Conservation (phyloP, 2,888 invertebrate genomes). For the Xestobium rufovillosum region DNA sequence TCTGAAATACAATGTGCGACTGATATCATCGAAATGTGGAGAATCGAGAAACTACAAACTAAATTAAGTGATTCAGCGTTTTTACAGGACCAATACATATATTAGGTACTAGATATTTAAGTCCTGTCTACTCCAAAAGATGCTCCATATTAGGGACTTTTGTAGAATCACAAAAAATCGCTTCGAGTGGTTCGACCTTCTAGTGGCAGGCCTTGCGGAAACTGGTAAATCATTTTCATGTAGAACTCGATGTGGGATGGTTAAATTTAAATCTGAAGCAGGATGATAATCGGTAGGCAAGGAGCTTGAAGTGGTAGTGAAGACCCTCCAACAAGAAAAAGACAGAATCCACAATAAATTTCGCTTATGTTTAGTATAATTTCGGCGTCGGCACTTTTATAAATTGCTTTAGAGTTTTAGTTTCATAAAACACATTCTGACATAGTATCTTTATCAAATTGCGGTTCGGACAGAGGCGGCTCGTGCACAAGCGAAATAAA, state of each 20-base stretch:
- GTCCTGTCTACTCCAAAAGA: too few relatives aligned
- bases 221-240: constrained; percentile 25
- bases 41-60: too few relatives aligned
- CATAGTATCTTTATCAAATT: too few relatives aligned
- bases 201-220: constrained; percentile 13
- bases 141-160: too few relatives aligned
- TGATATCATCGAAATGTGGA: too few relatives aligned
- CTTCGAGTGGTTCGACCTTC: constrained; percentile 9
- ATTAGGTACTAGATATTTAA: too few relatives aligned
- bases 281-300: constrained; percentile 27
- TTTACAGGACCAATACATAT: too few relatives aligned
- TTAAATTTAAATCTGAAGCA: constrained; percentile 30
- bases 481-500: too few relatives aligned
- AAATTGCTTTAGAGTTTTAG: constrained; percentile 25
- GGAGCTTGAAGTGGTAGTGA: constrained; percentile 23
- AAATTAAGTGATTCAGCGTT: too few relatives aligned
- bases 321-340: constrained; percentile 19
- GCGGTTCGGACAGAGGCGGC: too few relatives aligned
- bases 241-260: constrained; percentile 25
- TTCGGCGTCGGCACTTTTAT: constrained; percentile 26
- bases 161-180: too few relatives aligned
- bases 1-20: too few relatives aligned
- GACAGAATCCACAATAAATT: constrained; percentile 26
- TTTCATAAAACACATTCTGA: constrained; percentile 21
- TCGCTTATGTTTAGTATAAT: constrained; percentile 28